Base-by-base conservation (phyloP, 30 jellyfish, hydroid and myxozoan species). In the Sanderia malayensis region DNA sequence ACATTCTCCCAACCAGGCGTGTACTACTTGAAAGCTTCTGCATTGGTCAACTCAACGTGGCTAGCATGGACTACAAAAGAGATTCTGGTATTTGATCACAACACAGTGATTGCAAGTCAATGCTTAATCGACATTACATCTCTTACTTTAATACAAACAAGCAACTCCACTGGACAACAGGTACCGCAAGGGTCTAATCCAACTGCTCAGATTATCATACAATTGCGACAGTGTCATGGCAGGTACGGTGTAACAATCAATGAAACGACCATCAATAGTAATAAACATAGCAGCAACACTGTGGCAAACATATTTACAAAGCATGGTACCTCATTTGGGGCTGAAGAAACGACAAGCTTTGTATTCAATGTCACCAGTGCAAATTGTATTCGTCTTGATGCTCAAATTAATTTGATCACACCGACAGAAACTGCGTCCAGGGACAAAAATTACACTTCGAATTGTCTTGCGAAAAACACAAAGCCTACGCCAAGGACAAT, bases 81-180 rank as follows among this genome's bases (percentile, higher is more conserved):
- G 74, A 76, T 76, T 22, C 1, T 58, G 49, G 88, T 76, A 0
- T 76, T 76, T 46, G 88, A 76, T 52, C 80, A 76, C 33, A 76
- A 29, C 7, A 31, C 79, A 4, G 88, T 64, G 26, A 27, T 45
- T 21, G 33, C 26, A 8, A 76, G 88, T 25, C 53, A 64, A 6
- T 76, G 88, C 73, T 13, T 63, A 21, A 34, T 76, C 20, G 22
- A 29, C 3, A 55, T 76, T 1, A 22, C 33, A 23, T 41, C 7
- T 7, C 46, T 33, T 4, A 19, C 27, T 10, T 19, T 25, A 18
- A 6, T 58, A 0, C 30, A 10, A 27, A n/a, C n/a, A n/a, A 18
- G 21, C 23, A 46, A 19, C 31, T 21, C 22, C 0, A 19, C 4
- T 24, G 2, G 22, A 13, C 18, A 32, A 20, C 30, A 20, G 9